phyloP scores from a whole-genome alignment of 2,888 invertebrate genomes.

The Plemyria rubiginata region DNA sequence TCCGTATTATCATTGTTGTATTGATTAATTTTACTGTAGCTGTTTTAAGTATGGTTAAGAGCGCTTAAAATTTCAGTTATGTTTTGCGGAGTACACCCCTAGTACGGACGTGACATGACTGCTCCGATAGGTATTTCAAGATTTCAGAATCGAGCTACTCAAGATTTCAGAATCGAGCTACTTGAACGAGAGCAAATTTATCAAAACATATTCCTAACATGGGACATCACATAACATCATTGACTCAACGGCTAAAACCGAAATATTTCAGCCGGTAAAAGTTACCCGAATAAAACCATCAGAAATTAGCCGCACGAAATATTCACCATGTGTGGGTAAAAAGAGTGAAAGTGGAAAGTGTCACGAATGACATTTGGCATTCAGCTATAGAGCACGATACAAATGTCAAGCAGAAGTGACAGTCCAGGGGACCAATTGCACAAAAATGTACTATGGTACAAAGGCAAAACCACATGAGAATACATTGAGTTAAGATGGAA shows the following conservation, averaged over 20 bases:
- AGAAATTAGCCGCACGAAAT: slow-evolving; percentile 71
- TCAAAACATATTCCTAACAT: neutral
- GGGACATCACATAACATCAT: neutral
- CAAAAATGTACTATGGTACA: too few species aligned
- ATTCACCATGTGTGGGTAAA: slow-evolving; percentile 61
- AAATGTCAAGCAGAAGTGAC: slow-evolving; percentile 2
- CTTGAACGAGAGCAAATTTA: neutral
- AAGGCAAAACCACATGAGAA: too few species aligned
- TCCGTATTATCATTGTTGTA: too few species aligned
- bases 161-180: too few species aligned
- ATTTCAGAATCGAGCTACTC: too few species aligned
- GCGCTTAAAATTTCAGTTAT: too few species aligned
- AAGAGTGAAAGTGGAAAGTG: slow-evolving; percentile 78
- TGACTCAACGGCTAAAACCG: neutral
- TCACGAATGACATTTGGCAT: slow-evolving; percentile 80
- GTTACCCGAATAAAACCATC: slow-evolving; percentile 34
- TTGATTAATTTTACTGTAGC: too few species aligned
- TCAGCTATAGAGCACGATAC: slow-evolving; percentile 56
- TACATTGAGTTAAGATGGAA: too few species aligned
- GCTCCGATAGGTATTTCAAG: too few species aligned
- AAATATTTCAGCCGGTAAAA: neutral
- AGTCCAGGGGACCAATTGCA: neutral
- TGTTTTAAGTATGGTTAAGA: too few species aligned
- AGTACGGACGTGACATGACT: too few species aligned
- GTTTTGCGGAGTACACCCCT: too few species aligned